Evolutionary conservation across 2,888 invertebrate species (phyloP), one percentile per base, ranked within the genome.

Genomic region (Drosophila lutescens): DNA sequence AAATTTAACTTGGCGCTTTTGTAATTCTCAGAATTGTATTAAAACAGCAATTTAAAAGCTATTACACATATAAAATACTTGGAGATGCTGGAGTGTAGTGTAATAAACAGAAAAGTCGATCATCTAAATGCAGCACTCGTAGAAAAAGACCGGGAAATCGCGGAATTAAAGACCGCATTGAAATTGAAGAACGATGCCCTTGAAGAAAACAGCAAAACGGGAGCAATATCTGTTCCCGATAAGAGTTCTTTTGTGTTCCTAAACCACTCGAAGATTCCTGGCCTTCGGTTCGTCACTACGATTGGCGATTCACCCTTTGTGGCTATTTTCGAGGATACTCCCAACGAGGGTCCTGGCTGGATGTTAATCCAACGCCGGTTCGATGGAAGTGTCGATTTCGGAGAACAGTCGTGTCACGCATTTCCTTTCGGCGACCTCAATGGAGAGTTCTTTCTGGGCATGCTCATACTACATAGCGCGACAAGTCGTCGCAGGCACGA

Each of bases 201-300:
- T 15, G n/a, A 40, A 7, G 15, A 4, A 4, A 2, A 36, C 1
- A 13, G 4, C 6, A 13, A 13, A 36, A 13, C 13, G 13, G 13
- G 13, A 4, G 4, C 12, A 26, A 4, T 6, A 36, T 13, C 36
- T 13, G 8, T 13, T 13, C 5, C 13, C 36, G 12, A n/a, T 36
- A 13, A 40, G 15, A n/a, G 40, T 15, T n/a, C 40, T 40, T 8
- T 40, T 8, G 40, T 40, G 6, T 15, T 40, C 40, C 15, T 40
- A 8, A 40, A 40, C 40, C 40, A 40, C 40, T 40, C 40, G 40
- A 40, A 15, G 15, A 40, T 40, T n/a, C 40, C 40, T 15, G 40
- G 6, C 8, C n/a, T 40, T n/a, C 40, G 40, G 6, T 15, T n/a
- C 15, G 3, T 40, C 40, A 2, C 40, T 30, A 9, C 30, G 6